phyloP scores from a whole-genome alignment of 2,888 invertebrate species.

The Hanleya hanleyi region DNA sequence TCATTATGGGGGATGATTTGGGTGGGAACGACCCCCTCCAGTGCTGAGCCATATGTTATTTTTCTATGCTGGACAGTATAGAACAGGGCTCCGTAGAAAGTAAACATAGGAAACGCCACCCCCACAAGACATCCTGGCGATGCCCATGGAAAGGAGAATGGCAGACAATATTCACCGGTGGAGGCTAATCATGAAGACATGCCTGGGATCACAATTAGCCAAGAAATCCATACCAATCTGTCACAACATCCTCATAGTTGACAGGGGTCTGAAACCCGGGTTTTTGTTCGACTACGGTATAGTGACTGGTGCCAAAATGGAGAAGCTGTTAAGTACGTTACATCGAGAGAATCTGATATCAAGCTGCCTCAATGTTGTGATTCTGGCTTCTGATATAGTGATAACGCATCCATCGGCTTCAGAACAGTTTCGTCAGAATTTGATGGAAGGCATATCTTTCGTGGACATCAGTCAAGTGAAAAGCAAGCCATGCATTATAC shows the following conservation, averaged over 20 bases:
- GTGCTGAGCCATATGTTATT: too few species aligned
- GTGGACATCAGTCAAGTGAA: not conserved
- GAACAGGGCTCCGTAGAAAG: too few species aligned
- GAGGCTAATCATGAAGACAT: too few species aligned
- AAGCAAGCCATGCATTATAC: not conserved
- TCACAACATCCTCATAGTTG: slow-evolving; percentile 41
- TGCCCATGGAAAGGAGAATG: too few species aligned
- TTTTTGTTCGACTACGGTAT: slow-evolving; percentile 42
- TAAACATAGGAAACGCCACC: too few species aligned
- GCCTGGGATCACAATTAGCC: too few species aligned
- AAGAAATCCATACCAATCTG: too few species aligned
- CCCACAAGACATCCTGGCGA: too few species aligned
- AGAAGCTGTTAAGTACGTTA: slow-evolving; percentile 24
- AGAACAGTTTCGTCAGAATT: not conserved
- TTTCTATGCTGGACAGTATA: too few species aligned
- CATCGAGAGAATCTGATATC: slow-evolving; percentile 23
- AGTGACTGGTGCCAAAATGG: not conserved
- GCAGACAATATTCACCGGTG: too few species aligned
- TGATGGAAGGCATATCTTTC: not conserved
- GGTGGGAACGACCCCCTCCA: too few species aligned
- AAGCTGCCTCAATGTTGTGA: slow-evolving; percentile 31
- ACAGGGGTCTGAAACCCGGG: slow-evolving; percentile 42
- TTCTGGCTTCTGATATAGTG: slow-evolving; percentile 40
- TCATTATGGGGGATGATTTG: too few species aligned
- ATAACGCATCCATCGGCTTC: slow-evolving; percentile 28